Base-by-base conservation (phyloP, 2,113 vertebrate genomes). In the Falcunculus frontatus region DNA sequence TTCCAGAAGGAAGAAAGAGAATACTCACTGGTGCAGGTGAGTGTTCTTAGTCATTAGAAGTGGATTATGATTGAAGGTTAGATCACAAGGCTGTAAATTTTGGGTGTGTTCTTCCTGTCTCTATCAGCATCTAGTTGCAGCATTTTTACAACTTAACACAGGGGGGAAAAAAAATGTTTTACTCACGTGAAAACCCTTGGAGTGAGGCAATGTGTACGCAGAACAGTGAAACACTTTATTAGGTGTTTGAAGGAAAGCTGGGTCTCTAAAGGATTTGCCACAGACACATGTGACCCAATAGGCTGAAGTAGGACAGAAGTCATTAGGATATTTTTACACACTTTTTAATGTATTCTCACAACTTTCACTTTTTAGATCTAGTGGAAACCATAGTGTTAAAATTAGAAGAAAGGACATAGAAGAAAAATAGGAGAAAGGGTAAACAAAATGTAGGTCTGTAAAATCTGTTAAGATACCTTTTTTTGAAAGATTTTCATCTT, bases 101-200 rank as follows among this genome's bases (percentile, higher is more conserved):
- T 41, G 39, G 8, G 6, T 44, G 7, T 42, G 17, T 1, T 93
- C 37, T 64, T 76, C 42, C 37, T 67, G 26, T 22, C 35, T 78
- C 29, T 52, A 11, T 33, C 17, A 68, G 26, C 32, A 72, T 76
- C 33, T 39, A 16, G 75, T 13, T 59, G 30, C 22, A 78, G 15
- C 3, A 22, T 9, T 81, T 90, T 73, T 50, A 32, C 4, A 77
- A 37, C 17, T 64, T 39, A 52, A 33, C 22, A 15, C 0, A 7
- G 3, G 1, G 6, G 4, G 16, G 0, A 1, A 8, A 16, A 30
- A 35, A 8, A 9, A 16, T 22, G 4, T 33, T 89, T 74, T 74
- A 30, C 9, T 77, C 20, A 30, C 15, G 17, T 41, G 37, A 65
- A 72, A 37, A 57, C 8, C 9, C 17, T 68, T 57, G 27, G 12